These are phyloP conservation scores for Conopomorpha cramerella DNA, from an alignment of 1,140 invertebrate species.

Conservation along the genomic window DNA sequence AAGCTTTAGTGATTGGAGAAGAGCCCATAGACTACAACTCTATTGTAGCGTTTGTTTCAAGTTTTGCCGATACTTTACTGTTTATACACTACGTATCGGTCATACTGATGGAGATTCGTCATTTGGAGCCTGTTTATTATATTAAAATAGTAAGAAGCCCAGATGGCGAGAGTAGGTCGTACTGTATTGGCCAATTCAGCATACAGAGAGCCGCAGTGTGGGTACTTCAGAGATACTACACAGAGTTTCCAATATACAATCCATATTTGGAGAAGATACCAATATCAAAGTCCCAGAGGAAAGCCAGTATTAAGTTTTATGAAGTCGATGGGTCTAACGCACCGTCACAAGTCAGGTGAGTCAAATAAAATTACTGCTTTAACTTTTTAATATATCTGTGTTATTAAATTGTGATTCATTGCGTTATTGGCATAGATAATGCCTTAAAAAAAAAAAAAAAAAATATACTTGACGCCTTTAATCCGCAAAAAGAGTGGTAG, in stretches of 20 bases:
- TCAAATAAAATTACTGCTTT: no score
- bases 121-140: conserved; percentile 87
- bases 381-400: no score
- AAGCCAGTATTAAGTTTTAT: conserved; percentile 94
- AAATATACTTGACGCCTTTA: no score
- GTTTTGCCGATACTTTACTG: conserved; percentile 88
- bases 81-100: conserved; percentile 96
- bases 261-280: conserved; percentile 92
- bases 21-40: conserved; percentile 81
- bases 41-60: conserved; percentile 88
- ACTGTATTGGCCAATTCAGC: conserved; percentile 88
- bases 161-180: conserved; percentile 86
- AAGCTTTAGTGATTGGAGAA: conserved; percentile 75
- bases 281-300: conserved; percentile 79
- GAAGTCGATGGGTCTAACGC: conserved; percentile 86
- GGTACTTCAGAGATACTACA: conserved; percentile 94
- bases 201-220: conserved; percentile 94
- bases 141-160: conserved; percentile 92
- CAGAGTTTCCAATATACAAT: conserved; percentile 96
- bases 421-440: no score
- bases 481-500: no score
- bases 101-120: conserved; percentile 89
- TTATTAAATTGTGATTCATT: no score
- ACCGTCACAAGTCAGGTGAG: conserved; percentile 66
- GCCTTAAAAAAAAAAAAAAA: no score